These are phyloP conservation scores for Hestina assimilis DNA, from an alignment of 1,140 invertebrate genomes.

Conservation along the genomic window DNA sequence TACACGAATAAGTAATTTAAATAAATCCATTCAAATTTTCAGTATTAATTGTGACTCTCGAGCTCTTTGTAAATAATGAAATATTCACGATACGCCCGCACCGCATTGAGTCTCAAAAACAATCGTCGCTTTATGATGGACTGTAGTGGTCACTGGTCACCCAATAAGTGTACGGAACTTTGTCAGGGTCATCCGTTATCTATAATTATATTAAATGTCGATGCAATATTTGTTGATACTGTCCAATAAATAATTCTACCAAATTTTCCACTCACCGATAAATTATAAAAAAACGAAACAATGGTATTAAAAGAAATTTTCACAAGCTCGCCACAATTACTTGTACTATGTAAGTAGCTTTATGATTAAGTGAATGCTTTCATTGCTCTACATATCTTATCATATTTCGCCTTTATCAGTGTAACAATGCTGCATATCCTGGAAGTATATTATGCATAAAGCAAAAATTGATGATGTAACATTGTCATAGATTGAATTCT, in stretches of 20 bases:
- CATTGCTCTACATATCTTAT: slow-evolving; percentile 16
- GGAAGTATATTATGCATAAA: slow-evolving; percentile 17
- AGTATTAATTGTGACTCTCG: too few species aligned
- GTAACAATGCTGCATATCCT: slow-evolving; percentile 7
- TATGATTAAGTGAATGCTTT: neutral
- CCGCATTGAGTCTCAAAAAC: slow-evolving; percentile 25
- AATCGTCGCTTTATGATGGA: slow-evolving; percentile 30
- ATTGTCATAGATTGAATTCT: neutral
- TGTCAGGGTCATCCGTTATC: slow-evolving; percentile 25
- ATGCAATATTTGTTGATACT: slow-evolving; percentile 10
- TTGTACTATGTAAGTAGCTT: neutral
- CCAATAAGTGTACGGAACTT: slow-evolving; percentile 27
- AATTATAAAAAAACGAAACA: too few species aligned
- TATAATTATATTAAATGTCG: slow-evolving; percentile 7
- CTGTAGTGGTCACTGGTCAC: slow-evolving; percentile 25
- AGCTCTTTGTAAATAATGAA: neutral
- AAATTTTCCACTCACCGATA: too few species aligned
- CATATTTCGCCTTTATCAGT: slow-evolving; percentile 1
- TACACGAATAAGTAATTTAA: too few species aligned
- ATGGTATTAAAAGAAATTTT: neutral
- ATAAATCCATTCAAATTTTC: too few species aligned
- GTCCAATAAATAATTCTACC: neutral
- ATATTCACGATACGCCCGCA: slow-evolving; percentile 20
- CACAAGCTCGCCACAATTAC: neutral
- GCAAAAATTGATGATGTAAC: neutral